Evolutionary conservation across 2,113 vertebrate species (phyloP).

Genomic region (Rhegmatorhina hoffmannsi): DNA sequence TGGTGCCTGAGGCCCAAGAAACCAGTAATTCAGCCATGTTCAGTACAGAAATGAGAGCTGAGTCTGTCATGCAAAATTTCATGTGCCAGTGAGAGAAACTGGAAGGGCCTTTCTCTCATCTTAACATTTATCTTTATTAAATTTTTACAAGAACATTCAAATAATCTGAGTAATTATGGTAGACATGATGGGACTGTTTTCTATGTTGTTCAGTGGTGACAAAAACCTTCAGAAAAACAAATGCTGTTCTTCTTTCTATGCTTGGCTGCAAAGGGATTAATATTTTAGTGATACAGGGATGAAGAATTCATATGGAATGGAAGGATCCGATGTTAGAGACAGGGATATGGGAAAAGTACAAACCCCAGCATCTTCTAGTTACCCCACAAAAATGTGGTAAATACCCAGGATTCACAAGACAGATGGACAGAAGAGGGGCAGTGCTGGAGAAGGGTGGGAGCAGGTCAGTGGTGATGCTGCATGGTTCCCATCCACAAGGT

Average conservation of each 20-base stretch:
- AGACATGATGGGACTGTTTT: not conserved
- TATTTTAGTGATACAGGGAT: not conserved
- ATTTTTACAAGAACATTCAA: slow-evolving; percentile 18
- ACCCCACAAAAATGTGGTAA: accelerated
- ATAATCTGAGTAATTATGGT: not conserved
- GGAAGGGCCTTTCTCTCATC: not conserved
- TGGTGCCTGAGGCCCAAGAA: slow-evolving; percentile 30
- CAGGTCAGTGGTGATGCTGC: not conserved
- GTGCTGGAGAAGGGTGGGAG: not conserved
- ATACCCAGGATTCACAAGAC: not conserved
- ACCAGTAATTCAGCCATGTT: slow-evolving; percentile 8
- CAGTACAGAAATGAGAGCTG: not conserved
- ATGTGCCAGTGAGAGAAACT: not conserved
- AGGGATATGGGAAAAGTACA: not conserved
- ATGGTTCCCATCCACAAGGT: not conserved
- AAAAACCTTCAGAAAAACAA: not conserved
- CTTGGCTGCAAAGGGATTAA: not conserved
- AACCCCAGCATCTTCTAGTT: not conserved
- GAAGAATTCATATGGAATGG: not conserved
- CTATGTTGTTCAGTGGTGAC: not conserved
- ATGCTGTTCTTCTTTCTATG: not conserved
- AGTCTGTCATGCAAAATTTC: not conserved
- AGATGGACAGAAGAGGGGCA: slow-evolving; percentile 16
- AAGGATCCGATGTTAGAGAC: not conserved
- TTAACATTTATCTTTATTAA: slow-evolving; percentile 42